Evolutionary conservation across 2,888 invertebrate genomes (phyloP), one percentile per base, ranked within the genome.

Genomic region (Lochmaea crataegi): DNA sequence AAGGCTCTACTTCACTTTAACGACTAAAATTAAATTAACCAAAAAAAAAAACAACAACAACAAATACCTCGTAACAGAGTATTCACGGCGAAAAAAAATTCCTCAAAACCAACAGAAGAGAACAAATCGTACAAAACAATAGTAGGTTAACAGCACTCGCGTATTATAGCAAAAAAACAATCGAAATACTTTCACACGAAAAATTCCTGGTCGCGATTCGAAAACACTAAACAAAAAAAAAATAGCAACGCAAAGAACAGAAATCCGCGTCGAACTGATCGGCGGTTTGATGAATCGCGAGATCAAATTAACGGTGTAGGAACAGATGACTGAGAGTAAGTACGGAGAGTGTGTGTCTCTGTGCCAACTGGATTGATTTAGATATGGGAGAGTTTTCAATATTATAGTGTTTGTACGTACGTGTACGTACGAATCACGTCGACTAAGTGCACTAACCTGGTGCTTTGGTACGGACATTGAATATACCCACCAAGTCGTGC

Each of bases 361-460:
- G 61, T 61, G 61, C 61, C 41, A 61, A 61, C 61, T 61, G 42
- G 41, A 61, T 67, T 67, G 57, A 26, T 67, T 42, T 42, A 67
- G 67, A 63, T 63, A 61, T 51, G 48, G 45, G 42, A 41, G 53
- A 41, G 41, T 61, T 67, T 70, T 63, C 26, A 56, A 65, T n/a
- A n/a, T n/a, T n/a, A n/a, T 71, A 65, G 68, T 67, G 66, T 73
- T 66, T 72, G 68, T 75, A 77, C 77, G 77, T 73, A 75, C 61
- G 61, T 61, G 77, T 73, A 75, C 61, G 61, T 61, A 61, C 58
- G 32, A 14, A 26, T 42, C 61, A 67, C 76, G 74, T 69, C 72
- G 71, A 71, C 80, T 80, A 81, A 82, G 85, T 84, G 84, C 85
- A 85, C 85, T 85, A 85, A 85, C 85, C 85, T 83, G 72, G 61